Evolutionary conservation across 2,113 vertebrate species (phyloP).

Genomic region (Prolemur simus): DNA sequence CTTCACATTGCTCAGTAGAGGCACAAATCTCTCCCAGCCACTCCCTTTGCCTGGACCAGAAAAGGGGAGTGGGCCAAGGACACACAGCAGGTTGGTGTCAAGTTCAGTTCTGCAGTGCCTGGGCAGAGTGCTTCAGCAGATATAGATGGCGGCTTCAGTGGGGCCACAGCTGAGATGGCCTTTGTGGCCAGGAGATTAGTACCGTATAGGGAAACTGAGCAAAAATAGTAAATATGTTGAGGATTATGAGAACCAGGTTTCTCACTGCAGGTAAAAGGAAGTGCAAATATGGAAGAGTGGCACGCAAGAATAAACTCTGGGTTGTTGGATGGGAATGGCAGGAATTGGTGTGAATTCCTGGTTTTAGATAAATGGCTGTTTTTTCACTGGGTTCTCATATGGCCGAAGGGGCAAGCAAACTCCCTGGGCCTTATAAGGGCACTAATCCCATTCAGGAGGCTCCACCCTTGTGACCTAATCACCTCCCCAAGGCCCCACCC

Average conservation of each 20-base stretch:
- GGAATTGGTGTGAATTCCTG: background rate
- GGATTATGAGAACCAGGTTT: background rate
- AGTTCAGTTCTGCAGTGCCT: background rate
- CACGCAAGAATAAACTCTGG: background rate
- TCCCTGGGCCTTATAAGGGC: background rate
- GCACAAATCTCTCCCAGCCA: background rate
- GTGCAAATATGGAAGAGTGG: background rate
- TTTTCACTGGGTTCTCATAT: background rate
- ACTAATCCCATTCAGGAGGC: background rate
- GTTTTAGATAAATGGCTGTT: background rate
- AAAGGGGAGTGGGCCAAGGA: background rate
- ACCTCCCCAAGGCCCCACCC: background rate
- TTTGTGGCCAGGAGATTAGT: background rate
- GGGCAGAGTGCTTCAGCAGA: background rate
- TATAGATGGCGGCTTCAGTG: background rate
- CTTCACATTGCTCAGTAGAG: background rate
- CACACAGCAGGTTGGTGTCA: background rate
- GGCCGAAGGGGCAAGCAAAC: background rate
- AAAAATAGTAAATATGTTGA: background rate
- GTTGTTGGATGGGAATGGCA: background rate
- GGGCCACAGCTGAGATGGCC: background rate
- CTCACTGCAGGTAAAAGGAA: background rate
- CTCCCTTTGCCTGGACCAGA: background rate
- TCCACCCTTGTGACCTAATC: background rate
- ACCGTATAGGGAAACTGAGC: background rate